Percentiles rank a stretch among this genome's conserved stretches.
These are phyloP conservation scores for Cichlasoma orientale DNA, from an alignment of 2,797 vertebrate species.

Conservation along the genomic window DNA sequence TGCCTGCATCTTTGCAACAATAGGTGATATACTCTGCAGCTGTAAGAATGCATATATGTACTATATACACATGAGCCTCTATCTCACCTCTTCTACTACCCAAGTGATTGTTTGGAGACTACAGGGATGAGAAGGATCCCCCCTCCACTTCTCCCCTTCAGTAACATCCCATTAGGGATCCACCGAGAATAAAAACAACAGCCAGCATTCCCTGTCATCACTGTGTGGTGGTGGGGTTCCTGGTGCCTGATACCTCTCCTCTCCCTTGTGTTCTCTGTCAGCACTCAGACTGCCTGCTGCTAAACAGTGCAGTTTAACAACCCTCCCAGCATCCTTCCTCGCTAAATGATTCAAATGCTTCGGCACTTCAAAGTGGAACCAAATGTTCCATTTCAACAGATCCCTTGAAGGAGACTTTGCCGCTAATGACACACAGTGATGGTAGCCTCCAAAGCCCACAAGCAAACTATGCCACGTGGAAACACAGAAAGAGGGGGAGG, in stretches of 20 bases:
- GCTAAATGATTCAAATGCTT: slow-evolving; percentile 80
- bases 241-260: slow-evolving; percentile 49
- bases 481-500: background rate
- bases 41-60: background rate
- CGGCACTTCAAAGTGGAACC: slow-evolving; percentile 76
- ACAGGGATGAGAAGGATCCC: background rate
- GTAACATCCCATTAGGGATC: slow-evolving; percentile 33
- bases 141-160: slow-evolving; percentile 24
- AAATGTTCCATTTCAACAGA: slow-evolving; percentile 76
- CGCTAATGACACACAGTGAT: slow-evolving; percentile 71
- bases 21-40: background rate
- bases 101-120: background rate
- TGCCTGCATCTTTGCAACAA: background rate
- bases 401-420: slow-evolving; percentile 67
- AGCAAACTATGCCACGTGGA: slow-evolving; percentile 23
- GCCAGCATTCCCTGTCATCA: slow-evolving; percentile 30
- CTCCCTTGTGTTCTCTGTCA: slow-evolving; percentile 59
- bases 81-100: background rate
- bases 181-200: slow-evolving; percentile 47
- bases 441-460: slow-evolving; percentile 40
- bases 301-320: slow-evolving; percentile 78
- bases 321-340: slow-evolving; percentile 67
- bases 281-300: slow-evolving; percentile 62
- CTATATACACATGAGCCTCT: background rate
- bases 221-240: slow-evolving; percentile 17